Evolutionary conservation across 2,888 invertebrate genomes (phyloP), one percentile per base, ranked within the genome.

Genomic region (Argyresthia goedartella): DNA sequence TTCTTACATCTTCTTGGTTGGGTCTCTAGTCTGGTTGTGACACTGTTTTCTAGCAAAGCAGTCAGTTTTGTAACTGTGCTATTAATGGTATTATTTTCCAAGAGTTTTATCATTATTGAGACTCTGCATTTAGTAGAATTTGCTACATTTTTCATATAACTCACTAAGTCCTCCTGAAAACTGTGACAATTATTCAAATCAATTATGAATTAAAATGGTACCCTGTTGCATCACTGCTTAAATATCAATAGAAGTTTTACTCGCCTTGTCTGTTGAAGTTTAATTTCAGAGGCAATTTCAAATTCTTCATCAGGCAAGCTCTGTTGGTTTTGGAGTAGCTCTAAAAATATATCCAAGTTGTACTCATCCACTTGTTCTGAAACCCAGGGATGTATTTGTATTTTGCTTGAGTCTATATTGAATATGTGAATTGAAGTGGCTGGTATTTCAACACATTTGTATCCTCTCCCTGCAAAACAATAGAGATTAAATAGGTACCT

Each of bases 1-100:
- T 77, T 64, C 62, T 84, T 88, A 66, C 94, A 94, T 66, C 76
- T 89, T 48, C 86, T 76, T 46, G 91, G 91, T 55, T 91, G 91
- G 58, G 80, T 88, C 50, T 76, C 66, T 48, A 93, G 76, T 59
- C 94, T 79, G 54, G 88, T 76, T 72, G 81, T 73, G 4, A 93
- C 78, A 57, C 93, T 90, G 49, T 81, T 73, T 62, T 88, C 80
- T 53, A 93, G 73, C 45, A 91, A 69, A 14, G 71, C 53, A 9
- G 87, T 70, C 54, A 93, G 70, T 60, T 70, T 67, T 44, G 71
- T 52, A 0, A 91, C 85, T 56, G 79, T 87, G 44, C 73, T 55
- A 10, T 61, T 57, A 49, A 90, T 73, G 34, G 60, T 54, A 49
- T 62, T 43, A 61, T 87, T 65, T 49, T 72, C 51, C 36, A 89